Percentiles rank a stretch among this genome's conserved stretches.
Conservation (phyloP, 2,797 vertebrate species). For the Thripadectes ignobilis region DNA sequence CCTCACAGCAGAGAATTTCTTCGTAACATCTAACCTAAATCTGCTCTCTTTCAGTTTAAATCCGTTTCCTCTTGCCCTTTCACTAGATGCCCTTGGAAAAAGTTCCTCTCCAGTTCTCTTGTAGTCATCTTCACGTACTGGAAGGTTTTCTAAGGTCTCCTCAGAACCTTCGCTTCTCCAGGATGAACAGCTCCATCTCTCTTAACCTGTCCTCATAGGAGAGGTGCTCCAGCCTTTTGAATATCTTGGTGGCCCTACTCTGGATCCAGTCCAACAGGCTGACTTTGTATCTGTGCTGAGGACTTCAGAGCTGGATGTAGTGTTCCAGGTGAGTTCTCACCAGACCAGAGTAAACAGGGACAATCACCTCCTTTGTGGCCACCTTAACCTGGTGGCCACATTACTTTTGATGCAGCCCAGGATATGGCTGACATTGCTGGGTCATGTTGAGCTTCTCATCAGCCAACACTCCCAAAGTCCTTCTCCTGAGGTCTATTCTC, state of each 20-base stretch:
- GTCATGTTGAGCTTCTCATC: not conserved
- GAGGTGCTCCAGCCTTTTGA: not conserved
- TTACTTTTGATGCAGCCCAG: not conserved
- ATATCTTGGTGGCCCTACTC: not conserved
- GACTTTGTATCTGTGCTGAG: not conserved
- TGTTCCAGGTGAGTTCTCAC: not conserved
- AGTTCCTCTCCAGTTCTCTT: not conserved
- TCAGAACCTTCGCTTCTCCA: not conserved
- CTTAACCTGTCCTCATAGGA: rapidly evolving
- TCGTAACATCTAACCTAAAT: not conserved
- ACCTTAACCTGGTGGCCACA: rapidly evolving
- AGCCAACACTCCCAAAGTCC: not conserved
- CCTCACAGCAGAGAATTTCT: not conserved
- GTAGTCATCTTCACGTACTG: not conserved
- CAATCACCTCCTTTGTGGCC: not conserved
- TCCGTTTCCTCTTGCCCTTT: not conserved
- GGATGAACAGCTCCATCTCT: not conserved
- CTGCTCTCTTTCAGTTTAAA: not conserved
- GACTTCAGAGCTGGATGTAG: not conserved
- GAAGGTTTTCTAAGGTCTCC: not conserved
- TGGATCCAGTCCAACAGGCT: rapidly evolving
- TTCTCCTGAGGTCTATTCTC: not conserved
- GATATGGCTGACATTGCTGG: not conserved
- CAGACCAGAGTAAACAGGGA: not conserved
- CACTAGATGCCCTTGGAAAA: not conserved